These are phyloP conservation scores for Drosophila mimetica DNA, from an alignment of 2,888 invertebrate species.

Conservation along the genomic window DNA sequence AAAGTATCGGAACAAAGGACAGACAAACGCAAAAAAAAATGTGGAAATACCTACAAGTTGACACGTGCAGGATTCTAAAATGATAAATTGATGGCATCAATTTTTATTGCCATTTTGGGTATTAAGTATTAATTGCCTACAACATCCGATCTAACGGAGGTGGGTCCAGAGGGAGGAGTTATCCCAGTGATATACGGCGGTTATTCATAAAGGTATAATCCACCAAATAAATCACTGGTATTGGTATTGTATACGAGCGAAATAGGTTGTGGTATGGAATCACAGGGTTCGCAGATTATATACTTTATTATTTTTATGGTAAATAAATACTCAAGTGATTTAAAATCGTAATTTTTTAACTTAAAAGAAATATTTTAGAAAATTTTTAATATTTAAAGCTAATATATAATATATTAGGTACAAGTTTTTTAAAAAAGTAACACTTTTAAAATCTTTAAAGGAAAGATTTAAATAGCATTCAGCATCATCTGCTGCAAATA, in stretches of 20 bases:
- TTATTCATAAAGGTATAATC: slow-evolving; percentile 35
- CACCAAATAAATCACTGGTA: slow-evolving; percentile 22
- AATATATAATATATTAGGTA: too few relatives aligned
- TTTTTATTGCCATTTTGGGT: slow-evolving; percentile 66
- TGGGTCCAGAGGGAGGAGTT: neutral
- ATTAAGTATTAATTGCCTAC: slow-evolving; percentile 71
- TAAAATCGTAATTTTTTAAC: too few relatives aligned
- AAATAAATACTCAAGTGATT: too few relatives aligned
- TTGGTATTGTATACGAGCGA: neutral
- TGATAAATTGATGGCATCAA: slow-evolving; percentile 66
- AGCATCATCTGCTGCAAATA: neutral
- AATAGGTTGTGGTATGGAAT: neutral
- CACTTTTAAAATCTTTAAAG: too few relatives aligned
- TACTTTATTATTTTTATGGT: neutral
- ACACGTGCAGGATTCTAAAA: slow-evolving; percentile 69
- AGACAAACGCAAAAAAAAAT: slow-evolving; percentile 20
- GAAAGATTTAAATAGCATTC: too few relatives aligned
- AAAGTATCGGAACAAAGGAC: slow-evolving; percentile 39
- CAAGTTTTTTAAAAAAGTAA: too few relatives aligned
- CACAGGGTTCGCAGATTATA: neutral
- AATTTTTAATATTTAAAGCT: too few relatives aligned
- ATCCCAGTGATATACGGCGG: slow-evolving; percentile 12
- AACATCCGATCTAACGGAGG: slow-evolving; percentile 11
- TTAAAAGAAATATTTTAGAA: too few relatives aligned
- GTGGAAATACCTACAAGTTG: slow-evolving; percentile 45